These are phyloP conservation scores for Drosophila lowei DNA, from an alignment of 1,140 invertebrate species.

Conservation along the genomic window DNA sequence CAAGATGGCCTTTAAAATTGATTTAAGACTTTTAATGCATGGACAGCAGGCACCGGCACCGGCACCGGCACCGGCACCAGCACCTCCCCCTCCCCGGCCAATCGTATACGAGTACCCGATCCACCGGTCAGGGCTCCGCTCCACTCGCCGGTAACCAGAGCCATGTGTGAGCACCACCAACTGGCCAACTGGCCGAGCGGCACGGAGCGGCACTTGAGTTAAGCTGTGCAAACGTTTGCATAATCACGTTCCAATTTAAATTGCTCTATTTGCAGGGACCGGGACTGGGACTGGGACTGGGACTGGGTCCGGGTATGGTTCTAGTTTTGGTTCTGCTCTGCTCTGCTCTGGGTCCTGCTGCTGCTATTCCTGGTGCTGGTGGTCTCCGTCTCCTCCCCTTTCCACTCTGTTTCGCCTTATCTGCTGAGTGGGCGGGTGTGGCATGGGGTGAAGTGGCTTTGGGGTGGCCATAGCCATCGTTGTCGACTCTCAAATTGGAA, in stretches of 20 bases:
- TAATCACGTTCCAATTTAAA: constrained; percentile 82
- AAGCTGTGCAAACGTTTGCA: constrained; percentile 81
- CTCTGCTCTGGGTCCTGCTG: too few relatives aligned
- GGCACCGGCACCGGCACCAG: constrained; percentile 7
- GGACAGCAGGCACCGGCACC: constrained; percentile 14
- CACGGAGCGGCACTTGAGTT: constrained; percentile 77
- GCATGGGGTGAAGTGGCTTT: background rate
- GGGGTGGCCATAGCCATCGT: constrained; percentile 16
- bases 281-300: background rate
- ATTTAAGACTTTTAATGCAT: constrained; percentile 71
- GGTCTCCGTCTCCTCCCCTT: background rate
- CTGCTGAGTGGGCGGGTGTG: too few relatives aligned
- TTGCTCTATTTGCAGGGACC: constrained; percentile 72
- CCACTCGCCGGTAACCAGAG: background rate
- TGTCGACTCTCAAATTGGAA: constrained; percentile 61
- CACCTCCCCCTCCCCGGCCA: background rate
- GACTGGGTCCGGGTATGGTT: background rate
- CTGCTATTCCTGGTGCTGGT: background rate
- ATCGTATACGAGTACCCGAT: background rate
- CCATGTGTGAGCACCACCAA: constrained; percentile 53
- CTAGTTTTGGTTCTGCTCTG: too few relatives aligned
- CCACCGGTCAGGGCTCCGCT: constrained; percentile 1
- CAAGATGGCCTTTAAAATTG: constrained; percentile 61
- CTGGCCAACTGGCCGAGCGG: constrained; percentile 65
- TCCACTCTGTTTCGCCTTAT: background rate